Base-by-base conservation (phyloP, 2,113 vertebrate species). In the Prochilodus magdalenae region DNA sequence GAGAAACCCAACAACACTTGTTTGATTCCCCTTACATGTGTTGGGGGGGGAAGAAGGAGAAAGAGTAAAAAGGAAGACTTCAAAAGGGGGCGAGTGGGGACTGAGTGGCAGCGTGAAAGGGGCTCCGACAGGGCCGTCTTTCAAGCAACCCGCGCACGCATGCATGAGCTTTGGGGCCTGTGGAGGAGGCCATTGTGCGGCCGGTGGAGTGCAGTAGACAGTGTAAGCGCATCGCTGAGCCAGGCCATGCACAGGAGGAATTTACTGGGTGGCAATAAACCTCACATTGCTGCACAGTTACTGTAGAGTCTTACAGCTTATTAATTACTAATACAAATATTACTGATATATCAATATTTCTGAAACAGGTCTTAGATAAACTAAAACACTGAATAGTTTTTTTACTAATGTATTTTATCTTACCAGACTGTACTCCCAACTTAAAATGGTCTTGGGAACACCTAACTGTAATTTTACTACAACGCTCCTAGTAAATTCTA, bases 21-120 rank as follows among this genome's bases (percentile, higher is more conserved):
- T 74, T 66, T 74, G 70, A 81, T 74, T 81, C 71, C 22, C 79
- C 65, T 81, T 74, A 55, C 57, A 65, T 66, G 71, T 67, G 60
- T 67, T 57, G 55, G 33, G 15, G 63, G 49, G 36, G 53, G 49
- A 36, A 6, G 53, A 20, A 30, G 26, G 36, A 55, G 49, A 51
- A 36, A 36, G 57, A 60, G 57, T 70, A 73, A 11, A 73, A 27
- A 22, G 30, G 33, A 71, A 59, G 49, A 77, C 74, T 82, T 81
- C 83, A 82, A 78, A 79, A 51, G 51, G 24, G 40, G 13, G 53
- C 53, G 10, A 8, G 75, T 15, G 29, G 15, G 44, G 22, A 60
- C 12, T 51, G 79, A 78, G 27, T 47, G 60, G 40, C 79, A 59
- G 79, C 69, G 72, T 73, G 71, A 85, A 85, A 69, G 79, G 30